Evolutionary conservation across 2,113 vertebrate genomes (phyloP).

Genomic region (Onychorhynchus coronatus): DNA sequence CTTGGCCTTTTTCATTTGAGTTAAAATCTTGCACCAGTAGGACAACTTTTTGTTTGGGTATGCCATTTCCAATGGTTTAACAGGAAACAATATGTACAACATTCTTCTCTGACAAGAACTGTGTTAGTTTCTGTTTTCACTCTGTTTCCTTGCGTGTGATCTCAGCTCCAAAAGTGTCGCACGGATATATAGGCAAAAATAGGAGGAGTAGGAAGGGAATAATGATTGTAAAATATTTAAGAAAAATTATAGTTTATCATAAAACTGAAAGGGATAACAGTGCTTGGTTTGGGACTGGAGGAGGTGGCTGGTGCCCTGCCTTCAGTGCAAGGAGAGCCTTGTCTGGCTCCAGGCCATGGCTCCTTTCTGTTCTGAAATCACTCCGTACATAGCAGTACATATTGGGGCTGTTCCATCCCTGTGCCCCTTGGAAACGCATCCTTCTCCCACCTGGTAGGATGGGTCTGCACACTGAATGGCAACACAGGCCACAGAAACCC

Average conservation of each 20-base stretch:
- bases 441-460: background rate
- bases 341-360: rapidly evolving
- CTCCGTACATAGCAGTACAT: background rate
- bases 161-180: background rate
- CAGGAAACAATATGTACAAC: background rate
- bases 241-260: background rate
- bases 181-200: background rate
- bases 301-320: background rate
- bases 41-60: background rate
- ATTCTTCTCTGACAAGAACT: background rate
- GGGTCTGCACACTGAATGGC: background rate
- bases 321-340: background rate
- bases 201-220: background rate
- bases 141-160: background rate
- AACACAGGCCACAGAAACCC: background rate
- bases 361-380: background rate
- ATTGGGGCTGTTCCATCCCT: rapidly evolving
- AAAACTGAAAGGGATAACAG: background rate
- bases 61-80: background rate
- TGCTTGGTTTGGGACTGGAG: background rate
- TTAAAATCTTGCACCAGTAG: background rate
- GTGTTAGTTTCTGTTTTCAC: background rate
- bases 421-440: background rate
- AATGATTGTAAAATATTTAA: background rate
- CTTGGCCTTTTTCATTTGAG: background rate